Percentiles rank a stretch among this genome's conserved stretches.
Conservation (phyloP, 2,888 invertebrate genomes). For the Hyposoter dolosus region DNA sequence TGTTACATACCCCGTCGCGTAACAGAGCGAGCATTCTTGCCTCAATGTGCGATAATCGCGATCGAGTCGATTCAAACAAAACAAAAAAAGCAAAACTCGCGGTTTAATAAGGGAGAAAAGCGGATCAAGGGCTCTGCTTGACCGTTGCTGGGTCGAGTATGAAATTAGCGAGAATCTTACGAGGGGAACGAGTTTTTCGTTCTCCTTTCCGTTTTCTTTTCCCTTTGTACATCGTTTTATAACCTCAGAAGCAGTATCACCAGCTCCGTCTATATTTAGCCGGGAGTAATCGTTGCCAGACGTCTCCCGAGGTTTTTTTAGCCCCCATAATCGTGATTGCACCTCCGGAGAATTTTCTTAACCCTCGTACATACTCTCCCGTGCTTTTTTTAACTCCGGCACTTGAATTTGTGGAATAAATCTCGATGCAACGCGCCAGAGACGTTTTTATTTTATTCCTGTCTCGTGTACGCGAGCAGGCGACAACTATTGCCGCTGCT, state of each 20-base stretch:
- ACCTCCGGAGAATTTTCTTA: slow-evolving; percentile 13
- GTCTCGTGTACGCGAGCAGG: slow-evolving; percentile 11
- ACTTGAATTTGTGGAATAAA: slow-evolving; percentile 35
- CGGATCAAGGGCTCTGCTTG: slow-evolving; percentile 49
- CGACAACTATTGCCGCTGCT: slow-evolving; percentile 27
- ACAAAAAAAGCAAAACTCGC: not conserved
- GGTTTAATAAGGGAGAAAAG: not conserved
- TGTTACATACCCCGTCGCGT: slow-evolving; percentile 15
- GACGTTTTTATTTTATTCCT: not conserved
- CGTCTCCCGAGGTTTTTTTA: slow-evolving; percentile 56
- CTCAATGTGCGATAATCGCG: slow-evolving; percentile 26
- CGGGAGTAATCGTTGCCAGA: slow-evolving; percentile 57
- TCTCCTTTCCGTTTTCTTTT: not conserved
- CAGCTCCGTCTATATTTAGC: slow-evolving; percentile 63
- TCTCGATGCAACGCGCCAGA: slow-evolving; percentile 9
- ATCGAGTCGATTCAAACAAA: not conserved
- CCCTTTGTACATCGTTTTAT: not conserved
- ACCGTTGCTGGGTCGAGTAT: slow-evolving; percentile 44
- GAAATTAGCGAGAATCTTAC: slow-evolving; percentile 29
- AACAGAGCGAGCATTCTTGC: slow-evolving; percentile 21
- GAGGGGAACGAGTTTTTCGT: slow-evolving; percentile 32
- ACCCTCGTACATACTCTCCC: not conserved
- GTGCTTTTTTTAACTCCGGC: not conserved
- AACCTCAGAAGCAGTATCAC: not conserved
- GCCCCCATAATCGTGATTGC: not conserved